phyloP scores from a whole-genome alignment of 2,888 invertebrate genomes.

The Tipula helvola region DNA sequence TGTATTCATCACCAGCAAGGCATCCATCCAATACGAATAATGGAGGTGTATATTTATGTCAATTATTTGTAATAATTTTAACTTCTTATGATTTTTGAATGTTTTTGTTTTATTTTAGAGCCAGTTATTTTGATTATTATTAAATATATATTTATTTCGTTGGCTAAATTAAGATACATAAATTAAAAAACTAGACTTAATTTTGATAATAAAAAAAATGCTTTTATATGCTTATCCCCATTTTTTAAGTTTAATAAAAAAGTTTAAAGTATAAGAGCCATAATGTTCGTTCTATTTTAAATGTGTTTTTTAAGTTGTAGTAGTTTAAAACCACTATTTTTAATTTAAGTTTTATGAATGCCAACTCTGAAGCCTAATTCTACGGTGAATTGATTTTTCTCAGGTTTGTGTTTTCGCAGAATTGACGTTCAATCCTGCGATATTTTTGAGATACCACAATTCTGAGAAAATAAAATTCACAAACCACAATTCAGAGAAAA shows the following conservation, averaged over 20 bases:
- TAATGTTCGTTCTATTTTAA: too few species aligned
- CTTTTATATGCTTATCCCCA: constrained; percentile 21
- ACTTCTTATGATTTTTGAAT: background rate
- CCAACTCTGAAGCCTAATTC: too few species aligned
- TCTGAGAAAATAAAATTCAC: too few species aligned
- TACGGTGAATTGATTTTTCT: too few species aligned
- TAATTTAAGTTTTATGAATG: background rate
- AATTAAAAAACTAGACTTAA: too few species aligned
- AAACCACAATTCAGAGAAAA: too few species aligned
- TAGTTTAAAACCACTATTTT: too few species aligned
- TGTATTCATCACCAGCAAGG: constrained; percentile 13
- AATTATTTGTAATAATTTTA: background rate
- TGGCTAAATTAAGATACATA: too few species aligned
- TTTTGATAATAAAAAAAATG: constrained; percentile 13
- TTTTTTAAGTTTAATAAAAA: background rate
- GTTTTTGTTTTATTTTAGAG: background rate
- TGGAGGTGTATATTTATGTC: constrained; percentile 16
- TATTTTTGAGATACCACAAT: too few species aligned
- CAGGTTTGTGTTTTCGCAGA: too few species aligned
- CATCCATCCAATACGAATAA: constrained; percentile 23
- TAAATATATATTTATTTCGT: background rate
- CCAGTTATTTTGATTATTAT: background rate
- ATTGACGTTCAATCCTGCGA: too few species aligned
- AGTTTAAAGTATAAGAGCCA: background rate
- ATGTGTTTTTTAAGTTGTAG: too few species aligned